A percentile compares a stretch with the other conserved stretches of the same genome.
These are phyloP conservation scores for Pycnonotus jocosus DNA, from an alignment of 2,113 vertebrate species.

Conservation along the genomic window DNA sequence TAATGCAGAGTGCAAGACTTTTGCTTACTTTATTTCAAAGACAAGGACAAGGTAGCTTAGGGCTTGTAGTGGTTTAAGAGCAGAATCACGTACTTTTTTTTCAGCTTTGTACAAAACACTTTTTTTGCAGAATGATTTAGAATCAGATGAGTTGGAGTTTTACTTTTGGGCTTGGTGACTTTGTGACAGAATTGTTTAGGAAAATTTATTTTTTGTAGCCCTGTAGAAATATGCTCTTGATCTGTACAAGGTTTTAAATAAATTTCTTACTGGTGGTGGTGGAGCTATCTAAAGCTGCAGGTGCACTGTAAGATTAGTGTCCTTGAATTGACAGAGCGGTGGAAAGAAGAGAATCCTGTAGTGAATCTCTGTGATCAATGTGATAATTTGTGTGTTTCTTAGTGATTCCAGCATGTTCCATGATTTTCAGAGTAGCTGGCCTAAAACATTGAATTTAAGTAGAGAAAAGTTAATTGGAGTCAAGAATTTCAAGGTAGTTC, in stretches of 20 bases:
- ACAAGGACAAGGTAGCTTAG: not conserved
- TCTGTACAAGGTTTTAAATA: not conserved
- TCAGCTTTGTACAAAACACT: not conserved
- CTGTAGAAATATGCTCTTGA: not conserved
- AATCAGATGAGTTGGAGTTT: not conserved
- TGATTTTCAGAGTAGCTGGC: not conserved
- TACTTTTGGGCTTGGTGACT: not conserved
- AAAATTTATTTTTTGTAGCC: not conserved
- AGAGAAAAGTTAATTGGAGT: not conserved
- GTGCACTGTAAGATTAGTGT: not conserved
- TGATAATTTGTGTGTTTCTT: not conserved
- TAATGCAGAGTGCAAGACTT: not conserved
- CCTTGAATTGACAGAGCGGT: not conserved
- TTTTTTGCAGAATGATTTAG: not conserved
- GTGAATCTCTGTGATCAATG: not conserved
- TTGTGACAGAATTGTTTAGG: not conserved
- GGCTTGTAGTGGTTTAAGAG: not conserved
- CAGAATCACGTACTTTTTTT: not conserved
- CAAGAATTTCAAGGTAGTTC: not conserved
- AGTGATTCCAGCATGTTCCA: not conserved
- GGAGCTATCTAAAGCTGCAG: not conserved
- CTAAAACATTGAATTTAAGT: not conserved
- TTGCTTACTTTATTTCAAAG: not conserved
- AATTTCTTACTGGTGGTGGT: not conserved
- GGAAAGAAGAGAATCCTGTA: not conserved